Conservation (phyloP, 92 coral and sea anemone species). For the Parazoanthus swiftii region DNA sequence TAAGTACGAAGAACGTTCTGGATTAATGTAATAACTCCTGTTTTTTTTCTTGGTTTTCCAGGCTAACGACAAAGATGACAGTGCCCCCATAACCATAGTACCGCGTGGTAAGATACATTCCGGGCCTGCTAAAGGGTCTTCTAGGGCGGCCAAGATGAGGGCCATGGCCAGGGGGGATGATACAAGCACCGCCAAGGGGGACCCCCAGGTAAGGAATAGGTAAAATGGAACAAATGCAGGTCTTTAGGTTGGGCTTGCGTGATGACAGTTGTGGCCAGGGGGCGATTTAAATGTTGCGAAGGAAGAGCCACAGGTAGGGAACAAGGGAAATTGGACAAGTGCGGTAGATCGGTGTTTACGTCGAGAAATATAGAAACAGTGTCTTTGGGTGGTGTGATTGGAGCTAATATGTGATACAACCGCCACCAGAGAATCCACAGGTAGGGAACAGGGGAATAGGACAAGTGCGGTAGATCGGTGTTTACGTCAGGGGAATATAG, state of each 20-base stretch:
- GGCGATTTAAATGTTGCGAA: no score
- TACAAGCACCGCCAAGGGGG: conserved; percentile 75
- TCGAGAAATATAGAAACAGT: neutral
- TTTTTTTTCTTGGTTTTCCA: conserved; percentile 18
- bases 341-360: neutral
- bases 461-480: neutral
- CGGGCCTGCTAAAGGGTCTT: conserved; percentile 73
- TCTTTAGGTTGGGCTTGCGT: neutral
- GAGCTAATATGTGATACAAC: no score
- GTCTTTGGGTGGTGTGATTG: neutral
- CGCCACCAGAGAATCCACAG: neutral
- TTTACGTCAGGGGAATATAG: neutral
- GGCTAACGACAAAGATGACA: conserved; percentile 58
- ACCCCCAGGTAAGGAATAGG: conserved; percentile 53
- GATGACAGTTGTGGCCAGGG: no score
- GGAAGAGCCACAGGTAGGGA: neutral
- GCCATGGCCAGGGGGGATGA: conserved; percentile 97
- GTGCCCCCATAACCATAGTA: conserved; percentile 20
- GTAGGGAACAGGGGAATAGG: neutral
- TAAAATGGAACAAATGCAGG: neutral
- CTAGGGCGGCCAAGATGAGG: conserved; percentile 98
- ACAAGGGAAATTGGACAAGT: neutral
- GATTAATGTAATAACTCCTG: neutral
- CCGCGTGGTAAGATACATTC: conserved; percentile 29
- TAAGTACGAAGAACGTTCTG: neutral